phyloP scores from a whole-genome alignment of 2,797 vertebrate species.

The Leptoclinus maculatus region DNA sequence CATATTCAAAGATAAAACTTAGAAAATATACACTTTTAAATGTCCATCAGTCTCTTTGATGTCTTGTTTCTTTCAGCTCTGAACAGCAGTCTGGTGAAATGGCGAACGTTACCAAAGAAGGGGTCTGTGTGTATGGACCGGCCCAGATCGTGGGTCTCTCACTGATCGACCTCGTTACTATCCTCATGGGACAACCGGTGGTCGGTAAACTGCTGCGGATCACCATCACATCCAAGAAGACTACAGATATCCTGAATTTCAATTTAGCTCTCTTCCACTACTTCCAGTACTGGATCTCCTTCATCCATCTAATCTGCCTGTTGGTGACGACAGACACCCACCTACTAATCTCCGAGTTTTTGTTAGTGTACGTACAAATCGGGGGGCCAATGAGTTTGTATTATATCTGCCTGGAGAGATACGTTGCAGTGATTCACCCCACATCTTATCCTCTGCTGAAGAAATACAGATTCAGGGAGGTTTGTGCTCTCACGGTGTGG shows the following conservation, averaged over 20 bases:
- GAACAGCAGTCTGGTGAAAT: background rate
- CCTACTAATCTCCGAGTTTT: fast-evolving
- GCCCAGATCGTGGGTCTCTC: fast-evolving
- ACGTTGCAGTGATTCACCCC: conserved; percentile 57
- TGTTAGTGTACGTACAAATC: conserved; percentile 14
- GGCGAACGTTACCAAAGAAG: background rate
- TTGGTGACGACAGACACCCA: fast-evolving
- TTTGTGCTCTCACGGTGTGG: conserved; percentile 37
- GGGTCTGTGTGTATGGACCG: fast-evolving
- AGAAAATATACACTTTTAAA: too few species aligned
- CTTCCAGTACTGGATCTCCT: conserved; percentile 22
- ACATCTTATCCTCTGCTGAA: conserved; percentile 57
- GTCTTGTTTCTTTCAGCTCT: conserved; percentile 2
- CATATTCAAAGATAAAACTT: background rate
- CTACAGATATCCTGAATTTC: conserved; percentile 38
- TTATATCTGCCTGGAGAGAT: conserved; percentile 64
- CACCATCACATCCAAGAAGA: conserved; percentile 32
- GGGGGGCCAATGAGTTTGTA: conserved; percentile 50
- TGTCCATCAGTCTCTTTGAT: background rate
- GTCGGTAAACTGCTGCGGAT: conserved; percentile 37
- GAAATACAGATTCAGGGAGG: conserved; percentile 56
- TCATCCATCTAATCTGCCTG: background rate
- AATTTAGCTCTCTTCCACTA: conserved; percentile 56
- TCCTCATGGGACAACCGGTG: conserved; percentile 46
- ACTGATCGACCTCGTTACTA: background rate